A percentile compares a stretch with the other conserved stretches of the same genome.
Evolutionary conservation across 2,113 vertebrate species (phyloP).

Genomic region (Erpornis zantholeuca): DNA sequence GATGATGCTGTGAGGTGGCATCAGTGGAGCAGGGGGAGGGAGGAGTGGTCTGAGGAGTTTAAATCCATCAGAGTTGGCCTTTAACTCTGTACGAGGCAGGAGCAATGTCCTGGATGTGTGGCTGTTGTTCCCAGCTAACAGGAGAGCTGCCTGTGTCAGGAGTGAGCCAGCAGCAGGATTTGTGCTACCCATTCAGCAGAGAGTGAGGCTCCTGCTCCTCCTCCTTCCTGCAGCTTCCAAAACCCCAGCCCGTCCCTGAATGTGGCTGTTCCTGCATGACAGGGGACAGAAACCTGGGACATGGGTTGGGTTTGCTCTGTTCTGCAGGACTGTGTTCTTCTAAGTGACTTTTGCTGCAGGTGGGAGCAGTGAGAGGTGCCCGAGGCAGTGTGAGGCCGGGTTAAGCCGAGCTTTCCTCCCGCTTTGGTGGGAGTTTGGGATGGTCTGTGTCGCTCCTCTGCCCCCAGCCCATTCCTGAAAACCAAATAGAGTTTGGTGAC

Average conservation of each 20-base stretch:
- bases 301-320: not conserved
- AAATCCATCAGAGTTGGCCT: not conserved
- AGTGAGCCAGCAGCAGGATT: not conserved
- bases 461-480: not conserved
- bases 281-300: not conserved
- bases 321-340: not conserved
- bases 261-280: not conserved
- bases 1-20: not conserved
- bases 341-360: not conserved
- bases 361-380: not conserved
- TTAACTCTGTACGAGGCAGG: fast-evolving
- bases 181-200: not conserved
- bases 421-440: fast-evolving
- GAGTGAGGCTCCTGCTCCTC: not conserved
- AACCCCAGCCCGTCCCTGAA: not conserved
- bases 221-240: not conserved
- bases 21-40: not conserved
- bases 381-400: fast-evolving
- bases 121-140: not conserved
- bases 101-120: not conserved
- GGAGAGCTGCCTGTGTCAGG: not conserved
- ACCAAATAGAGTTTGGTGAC: not conserved
- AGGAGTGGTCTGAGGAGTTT: not conserved
- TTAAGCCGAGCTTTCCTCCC: not conserved
- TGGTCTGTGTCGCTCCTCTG: not conserved